Base-by-base conservation (phyloP, 2,888 invertebrate genomes). In the Microplitis manilae region DNA sequence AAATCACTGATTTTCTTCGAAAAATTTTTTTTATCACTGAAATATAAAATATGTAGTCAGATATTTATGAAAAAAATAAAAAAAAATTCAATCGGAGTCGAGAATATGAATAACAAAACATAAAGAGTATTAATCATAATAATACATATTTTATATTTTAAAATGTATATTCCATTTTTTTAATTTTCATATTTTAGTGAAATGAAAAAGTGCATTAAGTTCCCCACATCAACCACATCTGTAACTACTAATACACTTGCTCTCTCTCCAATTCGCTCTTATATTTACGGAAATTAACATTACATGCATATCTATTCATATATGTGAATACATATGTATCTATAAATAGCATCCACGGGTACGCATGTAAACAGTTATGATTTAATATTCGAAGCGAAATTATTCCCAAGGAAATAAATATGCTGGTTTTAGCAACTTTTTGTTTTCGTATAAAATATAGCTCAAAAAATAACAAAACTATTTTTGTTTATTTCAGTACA, bases 341-440 rank as follows among this genome's bases (percentile, higher is more conserved):
- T 13, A 50, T 50, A 13, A 13, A 50, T 13, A 50, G 2, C 50
- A 50, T 50, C 50, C 50, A 50, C 13, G 13, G 13, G 13, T 50
- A 50, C 8, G 50, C 50, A 5, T 50, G 13, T 50, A 50, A 50
- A 50, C 50, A 50, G 50, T 13, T 50, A 50, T 50, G 50, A 50
- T 83, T 81, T 81, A 81, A 78, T 79, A 79, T 80, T 77, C 79
- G 75, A 76, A 75, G 76, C 64, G 75, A 67, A 60, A 76, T 76
- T 65, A 60, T 65, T 38, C 59, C 38, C 59, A 67, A 71, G 60
- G 69, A 30, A 67, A 76, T 71, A 71, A 76, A 71, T 76, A 50
- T 13, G 30, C 41, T 15, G 59, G 40, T 40, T 60, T 38, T n/a
- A 59, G 65, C 38, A 41, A 61, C 40, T 60, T 69, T 69, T 75